Conservation (phyloP, 2,113 vertebrate species). For the Cyphomyrus plagiostoma region DNA sequence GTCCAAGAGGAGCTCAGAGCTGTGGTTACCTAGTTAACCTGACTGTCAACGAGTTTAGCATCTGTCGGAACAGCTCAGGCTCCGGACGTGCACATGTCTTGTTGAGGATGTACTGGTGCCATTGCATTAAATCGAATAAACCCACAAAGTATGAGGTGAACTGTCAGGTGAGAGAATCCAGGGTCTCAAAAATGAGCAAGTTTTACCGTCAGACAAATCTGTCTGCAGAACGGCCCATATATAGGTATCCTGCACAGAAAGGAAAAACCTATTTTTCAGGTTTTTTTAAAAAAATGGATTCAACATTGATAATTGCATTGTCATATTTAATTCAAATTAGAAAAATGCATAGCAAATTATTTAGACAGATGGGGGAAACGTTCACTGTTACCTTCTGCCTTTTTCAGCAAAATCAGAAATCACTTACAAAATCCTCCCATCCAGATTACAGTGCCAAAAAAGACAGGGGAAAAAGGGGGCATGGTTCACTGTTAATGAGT, state of each 20-base stretch:
- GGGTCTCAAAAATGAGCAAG: background rate
- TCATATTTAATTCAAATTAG: background rate
- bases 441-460: background rate
- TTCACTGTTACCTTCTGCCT: background rate
- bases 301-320: background rate
- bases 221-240: background rate
- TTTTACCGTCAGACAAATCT: background rate
- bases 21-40: conserved; percentile 21
- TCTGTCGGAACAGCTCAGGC: conserved; percentile 5
- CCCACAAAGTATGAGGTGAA: background rate
- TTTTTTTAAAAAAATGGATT: background rate
- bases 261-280: background rate
- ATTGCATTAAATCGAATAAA: background rate
- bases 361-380: background rate
- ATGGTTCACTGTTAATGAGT: background rate
- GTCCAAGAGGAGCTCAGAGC: background rate
- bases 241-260: background rate
- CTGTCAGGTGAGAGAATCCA: background rate
- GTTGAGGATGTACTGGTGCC: background rate
- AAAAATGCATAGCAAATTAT: background rate
- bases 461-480: background rate
- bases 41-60: conserved; percentile 13
- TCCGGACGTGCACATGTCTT: background rate
- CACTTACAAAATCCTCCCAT: background rate
- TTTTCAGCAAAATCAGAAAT: background rate